Evolutionary conservation across 2,797 vertebrate genomes (phyloP), one percentile per base, ranked within the genome.

Genomic region (Falco concolor): DNA sequence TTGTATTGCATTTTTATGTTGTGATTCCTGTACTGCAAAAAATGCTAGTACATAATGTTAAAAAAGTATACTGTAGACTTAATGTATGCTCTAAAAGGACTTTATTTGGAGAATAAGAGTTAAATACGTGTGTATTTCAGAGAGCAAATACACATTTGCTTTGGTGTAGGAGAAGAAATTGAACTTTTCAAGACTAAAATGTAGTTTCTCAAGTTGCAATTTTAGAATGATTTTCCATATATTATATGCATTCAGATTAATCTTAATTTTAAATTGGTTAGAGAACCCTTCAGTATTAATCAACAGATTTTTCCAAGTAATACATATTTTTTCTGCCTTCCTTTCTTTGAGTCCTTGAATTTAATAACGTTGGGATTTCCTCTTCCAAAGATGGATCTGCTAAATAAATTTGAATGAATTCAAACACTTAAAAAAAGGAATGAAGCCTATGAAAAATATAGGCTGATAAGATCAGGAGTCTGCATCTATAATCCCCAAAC

Each of bases 311-410:
- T 94, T 85, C 90, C 64, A 91, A 93, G 84, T 49, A 84, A 61
- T 27, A 38, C 13, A 30, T 68, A 10, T 57, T 87, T 92, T 95
- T 93, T 88, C 52, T 91, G 40, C 85, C 42, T 92, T 75, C 30
- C 27, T 91, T 84, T 86, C 61, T 92, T 84, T 79, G 50, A 79
- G 65, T 59, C 8, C 52, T 89, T 93, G 67, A 67, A 93, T 96
- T 94, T 95, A 95, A 96, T 91, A 84, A 95, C 25, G 23, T 61
- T 90, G 85, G 91, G 80, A 93, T 95, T 96, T 97, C 94, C 77
- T 86, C 45, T 56, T 93, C 59, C 63, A 72, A 87, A 87, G 74
- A 64, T 24, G 52, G 63, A 89, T 93, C 93, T 96, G 93, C 63
- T 86, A 93, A 94, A 89, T 89, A 90, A 89, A 90, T 96, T 88